A percentile compares a stretch with the other conserved stretches of the same genome.
These are phyloP conservation scores for Pipistrellus kuhlii DNA, from an alignment of 2,797 vertebrate species.

Conservation along the genomic window DNA sequence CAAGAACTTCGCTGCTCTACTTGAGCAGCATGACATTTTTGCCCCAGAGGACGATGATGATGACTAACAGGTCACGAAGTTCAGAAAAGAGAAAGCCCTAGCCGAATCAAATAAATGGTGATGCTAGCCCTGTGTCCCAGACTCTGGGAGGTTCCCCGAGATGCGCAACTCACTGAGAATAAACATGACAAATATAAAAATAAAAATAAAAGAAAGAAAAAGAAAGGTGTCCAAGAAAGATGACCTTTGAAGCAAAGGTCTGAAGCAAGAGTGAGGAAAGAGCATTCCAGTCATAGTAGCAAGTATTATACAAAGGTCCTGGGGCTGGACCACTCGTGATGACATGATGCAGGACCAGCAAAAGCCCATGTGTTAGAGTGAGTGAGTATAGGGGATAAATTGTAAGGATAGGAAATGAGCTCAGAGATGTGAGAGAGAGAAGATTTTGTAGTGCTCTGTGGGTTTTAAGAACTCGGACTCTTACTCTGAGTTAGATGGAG, in stretches of 20 bases:
- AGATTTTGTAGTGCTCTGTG: not conserved
- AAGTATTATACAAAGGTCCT: not conserved
- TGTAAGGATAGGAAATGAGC: not conserved
- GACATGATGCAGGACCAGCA: not conserved
- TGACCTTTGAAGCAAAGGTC: constrained; percentile 27
- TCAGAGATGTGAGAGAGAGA: not conserved
- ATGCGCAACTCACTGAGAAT: too few species aligned
- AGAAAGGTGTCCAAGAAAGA: not conserved
- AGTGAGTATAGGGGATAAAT: not conserved
- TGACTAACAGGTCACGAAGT: constrained; percentile 86
- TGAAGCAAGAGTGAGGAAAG: not conserved
- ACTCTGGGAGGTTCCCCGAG: too few species aligned
- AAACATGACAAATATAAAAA: too few species aligned
- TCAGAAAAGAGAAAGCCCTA: too few species aligned
- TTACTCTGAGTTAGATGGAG: not conserved
- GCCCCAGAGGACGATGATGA: constrained; percentile 98
- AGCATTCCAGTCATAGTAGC: not conserved
- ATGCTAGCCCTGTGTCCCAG: too few species aligned
- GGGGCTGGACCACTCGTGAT: not conserved
- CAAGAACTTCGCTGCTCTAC: constrained; percentile 95
- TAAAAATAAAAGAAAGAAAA: too few species aligned
- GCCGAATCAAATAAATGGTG: too few species aligned
- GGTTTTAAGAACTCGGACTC: not conserved
- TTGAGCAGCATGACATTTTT: constrained; percentile 98
- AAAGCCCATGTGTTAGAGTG: not conserved